phyloP scores from a whole-genome alignment of 2,888 invertebrate species.

The Papilio demoleus region DNA sequence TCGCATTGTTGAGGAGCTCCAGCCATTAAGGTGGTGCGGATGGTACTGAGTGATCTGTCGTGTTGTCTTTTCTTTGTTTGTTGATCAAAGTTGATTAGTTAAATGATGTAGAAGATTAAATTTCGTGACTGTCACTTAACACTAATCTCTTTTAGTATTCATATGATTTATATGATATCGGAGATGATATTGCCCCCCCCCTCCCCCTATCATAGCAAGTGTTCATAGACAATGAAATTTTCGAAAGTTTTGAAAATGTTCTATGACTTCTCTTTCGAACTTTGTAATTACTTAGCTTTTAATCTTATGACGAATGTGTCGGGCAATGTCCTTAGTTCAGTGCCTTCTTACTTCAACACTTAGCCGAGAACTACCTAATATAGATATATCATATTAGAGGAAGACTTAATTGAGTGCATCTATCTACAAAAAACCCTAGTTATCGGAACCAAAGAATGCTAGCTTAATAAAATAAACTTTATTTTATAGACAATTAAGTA shows the following conservation, averaged over 20 bases:
- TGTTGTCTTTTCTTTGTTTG: not conserved
- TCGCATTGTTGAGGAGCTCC: too few relatives aligned
- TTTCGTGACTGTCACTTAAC: not conserved
- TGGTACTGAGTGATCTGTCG: not conserved
- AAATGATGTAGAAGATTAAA: not conserved
- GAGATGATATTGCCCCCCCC: not conserved
- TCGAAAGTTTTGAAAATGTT: constrained; percentile 24
- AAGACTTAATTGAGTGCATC: constrained; percentile 2
- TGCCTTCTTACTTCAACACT: constrained; percentile 10
- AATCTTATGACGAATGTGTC: constrained; percentile 15
- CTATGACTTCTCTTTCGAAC: constrained; percentile 26
- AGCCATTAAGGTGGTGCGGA: too few relatives aligned
- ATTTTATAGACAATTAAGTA: too few relatives aligned
- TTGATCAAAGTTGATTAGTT: not conserved
- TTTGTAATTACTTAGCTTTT: constrained; percentile 28
- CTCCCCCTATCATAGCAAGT: too few relatives aligned
- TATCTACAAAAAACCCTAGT: too few relatives aligned
- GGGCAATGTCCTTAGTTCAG: constrained; percentile 22
- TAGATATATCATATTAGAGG: not conserved
- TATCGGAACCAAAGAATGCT: too few relatives aligned
- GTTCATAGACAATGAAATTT: constrained; percentile 12
- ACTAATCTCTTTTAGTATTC: constrained; percentile 1
- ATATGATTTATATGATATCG: constrained; percentile 18
- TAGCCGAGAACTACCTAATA: not conserved
- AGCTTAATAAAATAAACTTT: too few relatives aligned